Evolutionary conservation across 2,797 vertebrate genomes (phyloP).

Genomic region (Somateria mollissima): DNA sequence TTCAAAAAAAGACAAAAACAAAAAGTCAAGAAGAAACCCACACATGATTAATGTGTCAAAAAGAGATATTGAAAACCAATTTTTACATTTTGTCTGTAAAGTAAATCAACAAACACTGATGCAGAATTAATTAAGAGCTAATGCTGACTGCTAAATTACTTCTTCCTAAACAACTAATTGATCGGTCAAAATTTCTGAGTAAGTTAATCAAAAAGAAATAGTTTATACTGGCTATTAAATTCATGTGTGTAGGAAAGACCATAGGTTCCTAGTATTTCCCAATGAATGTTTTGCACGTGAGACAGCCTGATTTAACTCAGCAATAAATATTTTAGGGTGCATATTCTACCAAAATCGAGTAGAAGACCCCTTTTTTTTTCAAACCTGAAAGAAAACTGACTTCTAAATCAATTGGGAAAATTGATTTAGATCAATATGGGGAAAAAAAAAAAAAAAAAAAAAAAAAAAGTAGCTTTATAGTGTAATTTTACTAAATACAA

Average conservation of each 20-base stretch:
- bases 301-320: background rate
- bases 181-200: slow-evolving; percentile 49
- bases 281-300: background rate
- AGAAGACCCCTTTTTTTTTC: background rate
- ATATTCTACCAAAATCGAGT: background rate
- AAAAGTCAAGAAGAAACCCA: background rate
- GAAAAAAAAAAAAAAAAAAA: background rate
- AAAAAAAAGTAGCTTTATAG: background rate
- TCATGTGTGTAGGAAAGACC: background rate
- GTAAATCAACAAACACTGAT: background rate
- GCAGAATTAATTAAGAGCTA: slow-evolving; percentile 41
- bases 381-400: background rate
- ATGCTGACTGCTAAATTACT: slow-evolving; percentile 24
- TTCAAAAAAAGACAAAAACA: slow-evolving; percentile 12
- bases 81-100: slow-evolving; percentile 1
- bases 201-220: slow-evolving; percentile 39
- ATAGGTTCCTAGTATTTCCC: background rate
- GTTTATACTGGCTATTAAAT: slow-evolving; percentile 34
- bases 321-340: background rate
- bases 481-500: background rate
- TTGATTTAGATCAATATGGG: too few relatives aligned
- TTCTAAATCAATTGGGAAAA: background rate
- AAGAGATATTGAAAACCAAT: background rate
- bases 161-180: slow-evolving; percentile 35
- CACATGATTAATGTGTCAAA: background rate